phyloP scores from a whole-genome alignment of 2,113 vertebrate species.

The Chamaea fasciata region DNA sequence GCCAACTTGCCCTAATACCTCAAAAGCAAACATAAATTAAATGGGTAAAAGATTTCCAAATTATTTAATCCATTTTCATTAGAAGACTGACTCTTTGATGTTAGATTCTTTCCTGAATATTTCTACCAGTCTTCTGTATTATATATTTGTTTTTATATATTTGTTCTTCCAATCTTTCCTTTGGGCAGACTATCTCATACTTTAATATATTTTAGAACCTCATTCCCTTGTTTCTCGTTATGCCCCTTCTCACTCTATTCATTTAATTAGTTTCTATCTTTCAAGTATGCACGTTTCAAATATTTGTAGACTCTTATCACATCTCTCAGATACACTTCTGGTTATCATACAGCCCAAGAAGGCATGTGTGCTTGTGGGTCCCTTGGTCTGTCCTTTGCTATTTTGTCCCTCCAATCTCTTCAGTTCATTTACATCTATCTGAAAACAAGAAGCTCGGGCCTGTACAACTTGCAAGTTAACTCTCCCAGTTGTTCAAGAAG shows the following conservation, averaged over 20 bases:
- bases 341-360: not conserved
- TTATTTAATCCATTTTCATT: slow-evolving; percentile 6
- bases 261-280: not conserved
- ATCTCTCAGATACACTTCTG: not conserved
- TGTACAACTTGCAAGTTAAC: not conserved
- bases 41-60: not conserved
- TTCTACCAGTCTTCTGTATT: not conserved
- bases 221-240: slow-evolving; percentile 1
- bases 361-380: not conserved
- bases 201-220: not conserved
- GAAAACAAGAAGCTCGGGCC: not conserved
- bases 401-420: not conserved
- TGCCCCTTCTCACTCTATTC: not conserved
- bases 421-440: not conserved
- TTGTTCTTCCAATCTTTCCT: not conserved
- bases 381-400: not conserved
- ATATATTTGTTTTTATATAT: not conserved
- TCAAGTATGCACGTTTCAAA: not conserved
- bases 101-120: not conserved
- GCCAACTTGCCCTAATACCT: not conserved
- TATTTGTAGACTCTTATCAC: not conserved
- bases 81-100: slow-evolving; percentile 6
- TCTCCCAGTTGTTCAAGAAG: not conserved
- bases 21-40: slow-evolving; percentile 43
- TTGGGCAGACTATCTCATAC: not conserved